A percentile compares a stretch with the other conserved stretches of the same genome.
phyloP scores from a whole-genome alignment of 2,797 vertebrate genomes.

The Sebastes hubbsi region DNA sequence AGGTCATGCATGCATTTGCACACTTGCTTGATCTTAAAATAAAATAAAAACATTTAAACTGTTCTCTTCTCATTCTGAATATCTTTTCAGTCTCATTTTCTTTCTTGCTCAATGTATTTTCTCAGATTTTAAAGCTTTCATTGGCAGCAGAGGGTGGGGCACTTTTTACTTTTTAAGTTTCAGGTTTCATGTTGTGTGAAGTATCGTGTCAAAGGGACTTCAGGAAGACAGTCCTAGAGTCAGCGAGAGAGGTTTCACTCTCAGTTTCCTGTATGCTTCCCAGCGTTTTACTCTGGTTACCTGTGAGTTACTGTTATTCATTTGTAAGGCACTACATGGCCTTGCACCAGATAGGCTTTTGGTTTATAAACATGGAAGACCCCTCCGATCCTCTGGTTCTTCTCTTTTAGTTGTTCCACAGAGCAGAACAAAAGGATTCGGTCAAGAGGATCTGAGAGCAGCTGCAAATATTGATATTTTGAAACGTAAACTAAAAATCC shows the following conservation, averaged over 20 bases:
- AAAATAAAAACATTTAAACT: neutral
- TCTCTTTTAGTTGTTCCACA: too few species aligned
- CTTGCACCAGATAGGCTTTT: too few species aligned
- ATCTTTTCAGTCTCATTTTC: constrained; percentile 6
- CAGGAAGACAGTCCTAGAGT: constrained; percentile 19
- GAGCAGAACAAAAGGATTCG: neutral
- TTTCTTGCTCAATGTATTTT: constrained; percentile 6
- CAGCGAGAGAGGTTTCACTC: constrained; percentile 2
- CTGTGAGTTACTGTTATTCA: too few species aligned
- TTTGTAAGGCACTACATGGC: too few species aligned
- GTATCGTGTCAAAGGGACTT: constrained; percentile 28
- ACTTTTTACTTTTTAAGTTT: constrained; percentile 21
- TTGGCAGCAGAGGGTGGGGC: neutral
- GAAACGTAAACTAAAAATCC: too few species aligned
- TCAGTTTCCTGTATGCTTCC: neutral
- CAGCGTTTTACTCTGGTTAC: neutral
- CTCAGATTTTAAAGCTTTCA: neutral
- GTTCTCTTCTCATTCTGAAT: neutral
- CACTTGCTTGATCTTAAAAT: neutral
- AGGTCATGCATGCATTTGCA: neutral
- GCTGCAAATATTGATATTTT: too few species aligned
- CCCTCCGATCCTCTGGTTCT: too few species aligned
- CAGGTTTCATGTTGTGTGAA: constrained; percentile 30
- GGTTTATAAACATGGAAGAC: too few species aligned
- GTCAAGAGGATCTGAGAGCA: too few species aligned